Evolutionary conservation across 2,797 vertebrate genomes (phyloP).

Genomic region (Sciaenops ocellatus): DNA sequence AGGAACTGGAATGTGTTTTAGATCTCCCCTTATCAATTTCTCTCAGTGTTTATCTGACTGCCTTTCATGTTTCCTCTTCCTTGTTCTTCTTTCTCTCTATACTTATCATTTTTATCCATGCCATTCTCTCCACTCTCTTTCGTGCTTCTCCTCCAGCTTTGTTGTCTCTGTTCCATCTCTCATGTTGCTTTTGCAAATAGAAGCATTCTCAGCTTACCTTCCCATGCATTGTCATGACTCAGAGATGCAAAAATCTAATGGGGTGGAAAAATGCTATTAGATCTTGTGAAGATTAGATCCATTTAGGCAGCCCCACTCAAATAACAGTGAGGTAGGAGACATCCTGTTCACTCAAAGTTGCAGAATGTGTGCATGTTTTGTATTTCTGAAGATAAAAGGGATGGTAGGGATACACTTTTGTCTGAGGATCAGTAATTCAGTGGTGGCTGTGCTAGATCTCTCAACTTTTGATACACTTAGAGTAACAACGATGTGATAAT

Average conservation of each 20-base stretch:
- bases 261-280: constrained; percentile 25
- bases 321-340: constrained; percentile 16
- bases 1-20: constrained; percentile 1
- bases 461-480: too few species aligned
- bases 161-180: constrained; percentile 12
- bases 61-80: constrained; percentile 3
- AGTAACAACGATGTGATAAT: neutral
- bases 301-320: constrained; percentile 6
- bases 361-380: neutral
- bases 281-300: constrained; percentile 27
- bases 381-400: neutral
- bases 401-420: neutral
- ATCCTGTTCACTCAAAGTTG: neutral
- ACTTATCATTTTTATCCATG: neutral
- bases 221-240: constrained; percentile 24
- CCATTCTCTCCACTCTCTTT: neutral
- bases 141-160: neutral
- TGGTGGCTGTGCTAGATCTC: too few species aligned
- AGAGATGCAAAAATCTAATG: constrained; percentile 1
- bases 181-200: constrained; percentile 14
- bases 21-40: constrained; percentile 6
- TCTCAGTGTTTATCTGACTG: neutral
- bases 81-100: neutral
- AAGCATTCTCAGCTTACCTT: constrained; percentile 40
- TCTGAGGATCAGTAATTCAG: too few species aligned